These are phyloP conservation scores for Serinus canaria DNA, from an alignment of 2,113 vertebrate genomes.

Conservation along the genomic window DNA sequence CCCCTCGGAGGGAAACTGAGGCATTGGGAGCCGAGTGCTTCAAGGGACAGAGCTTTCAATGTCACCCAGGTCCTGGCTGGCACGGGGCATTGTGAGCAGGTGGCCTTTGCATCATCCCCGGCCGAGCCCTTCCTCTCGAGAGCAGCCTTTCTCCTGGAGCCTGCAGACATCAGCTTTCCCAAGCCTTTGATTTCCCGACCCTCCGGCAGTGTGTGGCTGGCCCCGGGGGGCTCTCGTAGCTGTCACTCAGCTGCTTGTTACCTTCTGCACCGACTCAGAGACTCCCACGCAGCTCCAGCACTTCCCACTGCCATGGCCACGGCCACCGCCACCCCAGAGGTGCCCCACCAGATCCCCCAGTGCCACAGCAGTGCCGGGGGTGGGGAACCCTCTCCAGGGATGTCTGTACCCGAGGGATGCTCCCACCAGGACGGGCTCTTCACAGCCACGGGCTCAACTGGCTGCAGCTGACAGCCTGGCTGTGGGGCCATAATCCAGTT, in stretches of 20 bases:
- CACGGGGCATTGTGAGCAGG: accelerated
- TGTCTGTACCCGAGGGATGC: not conserved
- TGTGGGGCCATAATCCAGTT: not conserved
- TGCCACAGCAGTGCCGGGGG: not conserved
- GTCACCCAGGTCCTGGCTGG: not conserved
- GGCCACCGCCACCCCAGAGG: not conserved
- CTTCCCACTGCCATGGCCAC: not conserved
- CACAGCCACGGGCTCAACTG: accelerated
- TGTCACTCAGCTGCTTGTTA: not conserved
- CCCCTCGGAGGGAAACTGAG: not conserved
- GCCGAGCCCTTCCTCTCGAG: not conserved
- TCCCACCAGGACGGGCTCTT: not conserved
- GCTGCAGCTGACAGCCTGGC: accelerated
- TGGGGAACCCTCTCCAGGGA: not conserved
- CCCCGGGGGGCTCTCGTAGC: not conserved
- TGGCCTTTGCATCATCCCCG: not conserved
- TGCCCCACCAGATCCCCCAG: accelerated
- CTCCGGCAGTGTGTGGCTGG: not conserved
- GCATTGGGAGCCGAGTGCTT: accelerated
- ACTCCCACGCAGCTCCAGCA: not conserved
- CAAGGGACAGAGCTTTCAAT: not conserved
- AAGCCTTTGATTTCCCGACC: not conserved
- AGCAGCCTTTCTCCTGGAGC: not conserved
- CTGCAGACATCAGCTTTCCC: not conserved
- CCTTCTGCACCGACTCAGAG: not conserved